These are phyloP conservation scores for Nomada lathburiana DNA, from an alignment of 2,888 invertebrate species.

Conservation along the genomic window DNA sequence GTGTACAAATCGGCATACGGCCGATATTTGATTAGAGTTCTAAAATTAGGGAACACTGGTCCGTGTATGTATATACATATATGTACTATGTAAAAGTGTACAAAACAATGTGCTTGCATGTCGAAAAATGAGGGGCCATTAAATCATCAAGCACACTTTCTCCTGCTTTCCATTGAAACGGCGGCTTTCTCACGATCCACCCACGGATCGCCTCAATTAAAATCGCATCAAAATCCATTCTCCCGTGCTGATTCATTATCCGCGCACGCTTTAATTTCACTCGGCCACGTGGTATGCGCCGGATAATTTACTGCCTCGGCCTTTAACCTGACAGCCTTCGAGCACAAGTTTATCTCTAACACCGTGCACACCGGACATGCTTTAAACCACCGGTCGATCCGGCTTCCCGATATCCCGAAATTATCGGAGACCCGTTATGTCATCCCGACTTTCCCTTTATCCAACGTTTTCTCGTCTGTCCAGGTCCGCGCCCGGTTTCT, in stretches of 20 bases:
- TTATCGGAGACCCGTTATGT: conserved; percentile 40
- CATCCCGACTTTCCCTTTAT: conserved; percentile 45
- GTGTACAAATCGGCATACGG: background rate
- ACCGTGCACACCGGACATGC: background rate
- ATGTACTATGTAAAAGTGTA: too few species aligned
- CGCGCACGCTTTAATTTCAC: conserved; percentile 49
- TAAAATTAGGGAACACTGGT: background rate
- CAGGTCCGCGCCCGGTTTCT: conserved; percentile 67
- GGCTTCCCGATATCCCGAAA: conserved; percentile 50
- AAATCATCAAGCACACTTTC: conserved; percentile 1
- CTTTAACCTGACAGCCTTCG: conserved; percentile 45
- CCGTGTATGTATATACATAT: too few species aligned
- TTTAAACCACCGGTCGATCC: conserved; percentile 23
- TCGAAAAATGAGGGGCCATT: background rate
- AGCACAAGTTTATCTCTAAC: conserved; percentile 40
- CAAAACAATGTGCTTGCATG: background rate
- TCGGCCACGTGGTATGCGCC: conserved; percentile 34
- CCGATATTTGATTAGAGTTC: background rate
- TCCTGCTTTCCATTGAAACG: conserved; percentile 2
- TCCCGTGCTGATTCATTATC: conserved; percentile 43
- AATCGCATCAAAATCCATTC: conserved; percentile 52
- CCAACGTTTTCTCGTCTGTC: conserved; percentile 26
- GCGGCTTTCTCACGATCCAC: conserved; percentile 34
- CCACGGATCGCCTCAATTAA: conserved; percentile 41
- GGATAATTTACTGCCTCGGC: conserved; percentile 56